Base-by-base conservation (phyloP, 2,797 vertebrate genomes). In the Pseudomugil gertrudae region DNA sequence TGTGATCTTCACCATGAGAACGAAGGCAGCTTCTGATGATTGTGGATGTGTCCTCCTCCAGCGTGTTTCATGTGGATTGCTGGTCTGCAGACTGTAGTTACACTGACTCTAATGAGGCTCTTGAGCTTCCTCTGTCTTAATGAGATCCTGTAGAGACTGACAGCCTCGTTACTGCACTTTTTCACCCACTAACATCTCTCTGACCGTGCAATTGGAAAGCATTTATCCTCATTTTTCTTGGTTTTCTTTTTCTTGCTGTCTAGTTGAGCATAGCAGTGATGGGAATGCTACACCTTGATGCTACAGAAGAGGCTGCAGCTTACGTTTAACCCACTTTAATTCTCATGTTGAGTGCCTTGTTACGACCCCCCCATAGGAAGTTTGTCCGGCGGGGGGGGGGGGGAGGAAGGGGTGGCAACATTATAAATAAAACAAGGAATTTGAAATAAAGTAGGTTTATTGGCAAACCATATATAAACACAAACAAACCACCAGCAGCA, bases 61-160 rank as follows among this genome's bases (percentile, higher is more conserved):
- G 29, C 5, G 5, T 29, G 29, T 15, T 29, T 9, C 14, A 52
- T 43, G 59, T 8, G 4, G 19, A 52, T 53, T 57, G 63, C 72
- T 70, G 72, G 65, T 81, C 76, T 84, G 72, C 50, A 73, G 80
- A 62, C 74, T 27, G 80, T 73, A 71, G 57, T 87, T 77, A 74
- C 76, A 48, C 9, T 40, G 52, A 23, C 63, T 59, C 32, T 88
- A 80, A 87, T 85, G 84, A 88, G 85, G 72, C 69, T 67, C 80
- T 74, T n/a, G 66, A 79, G 79, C 69, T 69, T 29, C 68, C 53
- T 76, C 72, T 60, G 64, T 82, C 78, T 73, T 87, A 91, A 90
- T 87, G 84, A 86, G 77, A 73, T 67, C 72, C 76, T 55, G n/a
- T 67, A 43, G 74, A 81, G 87, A 90, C 51, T 87, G 90, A 84